Evolutionary conservation across 2,888 invertebrate species (phyloP).

Genomic region (Synergus japonicus): DNA sequence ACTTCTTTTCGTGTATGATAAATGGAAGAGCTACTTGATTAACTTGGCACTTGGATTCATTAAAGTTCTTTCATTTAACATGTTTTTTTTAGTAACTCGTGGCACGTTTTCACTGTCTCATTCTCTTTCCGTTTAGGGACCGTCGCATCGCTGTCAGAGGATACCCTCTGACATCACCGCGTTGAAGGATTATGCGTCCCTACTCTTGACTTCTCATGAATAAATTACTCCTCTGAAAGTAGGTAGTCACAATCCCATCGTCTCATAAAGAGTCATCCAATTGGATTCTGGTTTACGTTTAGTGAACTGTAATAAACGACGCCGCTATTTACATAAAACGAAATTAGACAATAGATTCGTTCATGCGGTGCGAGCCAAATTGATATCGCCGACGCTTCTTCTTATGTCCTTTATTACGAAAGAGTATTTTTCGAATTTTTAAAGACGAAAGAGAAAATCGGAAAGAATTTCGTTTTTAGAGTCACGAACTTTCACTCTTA

Average conservation of each 20-base stretch:
- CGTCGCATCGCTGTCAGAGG: no score
- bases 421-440: not conserved
- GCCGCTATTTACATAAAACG: not conserved
- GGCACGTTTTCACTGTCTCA: not conserved
- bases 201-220: not conserved
- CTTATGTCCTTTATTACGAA: not conserved
- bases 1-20: no score
- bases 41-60: not conserved
- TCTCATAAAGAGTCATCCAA: conserved; percentile 9
- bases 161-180: not conserved
- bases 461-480: not conserved
- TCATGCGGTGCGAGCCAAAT: not conserved
- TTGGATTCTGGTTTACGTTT: not conserved
- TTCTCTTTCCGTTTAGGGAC: not conserved
- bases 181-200: conserved; percentile 27
- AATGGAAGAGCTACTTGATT: no score
- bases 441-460: not conserved
- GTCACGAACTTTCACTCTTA: no score
- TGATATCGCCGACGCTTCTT: not conserved
- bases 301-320: conserved; percentile 47
- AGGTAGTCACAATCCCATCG: not conserved
- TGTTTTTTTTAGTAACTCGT: not conserved
- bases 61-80: not conserved
- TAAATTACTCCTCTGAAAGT: conserved; percentile 28
- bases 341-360: not conserved